Percentiles rank a stretch among this genome's conserved stretches.
These are phyloP conservation scores for Leptinotarsa juncta DNA, from an alignment of 2,888 invertebrate species.

Conservation along the genomic window DNA sequence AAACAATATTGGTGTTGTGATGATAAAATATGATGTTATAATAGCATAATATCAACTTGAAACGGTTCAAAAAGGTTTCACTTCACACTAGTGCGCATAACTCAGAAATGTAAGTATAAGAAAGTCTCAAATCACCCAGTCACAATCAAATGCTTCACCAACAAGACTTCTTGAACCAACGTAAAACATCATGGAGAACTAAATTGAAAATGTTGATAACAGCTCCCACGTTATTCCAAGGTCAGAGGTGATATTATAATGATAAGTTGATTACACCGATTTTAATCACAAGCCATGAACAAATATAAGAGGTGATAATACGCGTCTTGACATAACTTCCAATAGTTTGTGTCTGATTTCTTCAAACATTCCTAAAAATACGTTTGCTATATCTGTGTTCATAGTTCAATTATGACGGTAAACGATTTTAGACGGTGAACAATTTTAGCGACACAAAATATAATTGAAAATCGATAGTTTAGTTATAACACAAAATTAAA, in stretches of 20 bases:
- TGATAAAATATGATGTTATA: too few species aligned
- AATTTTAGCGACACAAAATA: too few species aligned
- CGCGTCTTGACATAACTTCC: background rate
- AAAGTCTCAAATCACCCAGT: conserved; percentile 19
- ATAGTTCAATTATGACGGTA: background rate
- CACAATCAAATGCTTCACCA: conserved; percentile 6
- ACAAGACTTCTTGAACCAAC: conserved; percentile 20
- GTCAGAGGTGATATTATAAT: conserved; percentile 22
- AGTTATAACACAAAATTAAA: too few species aligned
- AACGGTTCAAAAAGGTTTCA: background rate
- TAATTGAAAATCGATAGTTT: too few species aligned
- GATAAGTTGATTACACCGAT: conserved; percentile 25
- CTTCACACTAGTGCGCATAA: too few species aligned
- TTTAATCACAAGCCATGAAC: conserved; percentile 10
- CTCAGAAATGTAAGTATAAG: background rate
- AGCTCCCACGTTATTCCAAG: conserved; percentile 6
- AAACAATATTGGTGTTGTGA: too few species aligned
- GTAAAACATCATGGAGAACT: conserved; percentile 24
- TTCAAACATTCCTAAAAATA: too few species aligned
- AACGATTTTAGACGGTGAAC: background rate
- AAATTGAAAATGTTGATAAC: conserved; percentile 11
- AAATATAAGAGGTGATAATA: conserved; percentile 14
- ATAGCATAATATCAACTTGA: background rate
- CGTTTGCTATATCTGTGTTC: background rate
- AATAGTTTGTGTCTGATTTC: background rate